These are phyloP conservation scores for Ischnura elegans DNA, from an alignment of 2,888 invertebrate species.

Conservation along the genomic window DNA sequence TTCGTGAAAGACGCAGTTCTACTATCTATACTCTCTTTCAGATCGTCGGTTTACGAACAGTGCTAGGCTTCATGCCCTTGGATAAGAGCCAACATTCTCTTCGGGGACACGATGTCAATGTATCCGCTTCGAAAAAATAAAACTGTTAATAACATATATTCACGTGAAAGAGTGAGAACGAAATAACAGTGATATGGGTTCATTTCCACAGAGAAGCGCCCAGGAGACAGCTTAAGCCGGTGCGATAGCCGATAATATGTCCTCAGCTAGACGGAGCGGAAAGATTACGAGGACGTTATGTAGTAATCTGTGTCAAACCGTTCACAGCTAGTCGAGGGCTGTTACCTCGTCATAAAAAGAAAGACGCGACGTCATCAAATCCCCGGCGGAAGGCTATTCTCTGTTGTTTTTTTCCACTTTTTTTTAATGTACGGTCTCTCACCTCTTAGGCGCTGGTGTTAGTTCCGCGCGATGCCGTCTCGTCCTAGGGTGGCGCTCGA, in stretches of 20 bases:
- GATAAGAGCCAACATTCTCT: conserved; percentile 22
- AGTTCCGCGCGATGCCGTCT: not conserved
- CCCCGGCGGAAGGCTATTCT: not conserved
- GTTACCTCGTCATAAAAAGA: conserved; percentile 43
- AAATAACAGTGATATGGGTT: not conserved
- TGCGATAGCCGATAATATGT: not conserved
- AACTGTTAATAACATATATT: no score
- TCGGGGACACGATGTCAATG: not conserved
- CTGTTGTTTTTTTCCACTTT: not conserved
- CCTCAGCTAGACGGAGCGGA: not conserved
- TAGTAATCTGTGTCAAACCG: conserved; percentile 63
- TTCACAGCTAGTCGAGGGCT: conserved; percentile 25
- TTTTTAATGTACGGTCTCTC: not conserved
- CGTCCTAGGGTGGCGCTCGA: not conserved
- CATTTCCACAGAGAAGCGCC: not conserved
- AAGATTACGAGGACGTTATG: conserved; percentile 56
- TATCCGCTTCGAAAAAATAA: not conserved
- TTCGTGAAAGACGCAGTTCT: no score
- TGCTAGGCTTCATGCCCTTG: conserved; percentile 39
- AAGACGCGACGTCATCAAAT: conserved; percentile 46
- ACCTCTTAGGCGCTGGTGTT: not conserved
- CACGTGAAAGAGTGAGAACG: no score
- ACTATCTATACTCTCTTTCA: not conserved
- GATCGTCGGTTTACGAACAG: not conserved
- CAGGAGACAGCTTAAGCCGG: not conserved